Evolutionary conservation across 2,888 invertebrate species (phyloP), one percentile per base, ranked within the genome.

Genomic region (Schizotus pectinicornis): DNA sequence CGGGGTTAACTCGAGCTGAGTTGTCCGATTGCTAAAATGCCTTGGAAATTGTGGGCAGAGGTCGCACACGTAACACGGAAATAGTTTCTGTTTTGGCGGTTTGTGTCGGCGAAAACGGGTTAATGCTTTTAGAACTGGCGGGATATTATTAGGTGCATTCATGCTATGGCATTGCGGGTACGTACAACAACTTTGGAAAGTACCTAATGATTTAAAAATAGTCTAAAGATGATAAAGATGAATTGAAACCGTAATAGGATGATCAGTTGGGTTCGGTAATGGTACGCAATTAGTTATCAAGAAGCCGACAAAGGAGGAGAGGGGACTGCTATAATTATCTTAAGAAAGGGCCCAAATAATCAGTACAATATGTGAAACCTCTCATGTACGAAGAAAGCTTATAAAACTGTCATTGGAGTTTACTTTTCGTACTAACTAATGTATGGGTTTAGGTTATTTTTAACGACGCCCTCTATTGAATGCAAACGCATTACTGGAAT

Each of bases 361-460:
- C 46, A 59, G 32, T 43, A 37, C 59, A 59, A 59, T 54, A 50
- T 59, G 59, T 59, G 55, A 55, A 59, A 37, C 35, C 46, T 59
- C 59, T 43, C 50, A 55, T 50, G 39, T 46, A 45, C 45, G 50
- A 59, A 55, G 51, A 55, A 56, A 60, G 58, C 59, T 60, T 58
- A 66, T 66, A 66, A 66, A 66, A 55, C 61, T 50, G 62, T 65
- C 65, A 63, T 49, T 62, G 30, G 31, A 42, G 57, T 65, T 60
- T 52, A 62, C 63, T 49, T 60, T 54, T 56, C 51, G 8, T 43
- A 42, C 62, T 63, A 63, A 61, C 47, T 57, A 57, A 57, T 57
- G 46, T 52, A 48, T 22, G 48, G 48, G 11, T 12, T 14, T 31
- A 8, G 14, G 30, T 11, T 33, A 38, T 37, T 32, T 49, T 42